A percentile compares a stretch with the other conserved stretches of the same genome.
Conservation (phyloP, 2,113 vertebrate species). For the Orcinus orca region DNA sequence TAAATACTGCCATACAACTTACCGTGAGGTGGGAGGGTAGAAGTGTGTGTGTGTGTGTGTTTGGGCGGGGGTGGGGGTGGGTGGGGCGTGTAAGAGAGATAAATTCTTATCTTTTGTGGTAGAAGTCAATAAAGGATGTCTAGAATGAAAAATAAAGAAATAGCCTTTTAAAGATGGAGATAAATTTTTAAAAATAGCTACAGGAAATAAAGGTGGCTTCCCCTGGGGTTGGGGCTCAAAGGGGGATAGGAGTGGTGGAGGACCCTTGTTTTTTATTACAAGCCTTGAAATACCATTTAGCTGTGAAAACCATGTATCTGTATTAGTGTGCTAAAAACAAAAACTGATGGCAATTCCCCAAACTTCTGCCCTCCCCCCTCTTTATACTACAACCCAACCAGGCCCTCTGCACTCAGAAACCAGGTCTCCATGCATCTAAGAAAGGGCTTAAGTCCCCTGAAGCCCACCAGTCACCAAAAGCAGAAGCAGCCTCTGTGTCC, state of each 20-base stretch:
- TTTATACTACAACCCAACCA: neutral
- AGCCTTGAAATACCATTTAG: neutral
- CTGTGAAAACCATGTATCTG: neutral
- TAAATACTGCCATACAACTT: neutral
- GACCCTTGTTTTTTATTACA: neutral
- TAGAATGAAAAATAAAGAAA: neutral
- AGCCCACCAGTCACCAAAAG: neutral
- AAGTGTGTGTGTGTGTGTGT: accelerated
- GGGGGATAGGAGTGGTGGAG: neutral
- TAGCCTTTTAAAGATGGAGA: neutral
- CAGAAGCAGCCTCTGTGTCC: neutral
- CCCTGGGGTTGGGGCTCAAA: neutral
- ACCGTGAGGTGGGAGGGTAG: neutral
- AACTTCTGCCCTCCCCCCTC: neutral
- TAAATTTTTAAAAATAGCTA: neutral
- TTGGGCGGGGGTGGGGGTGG: accelerated
- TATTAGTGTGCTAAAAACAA: neutral
- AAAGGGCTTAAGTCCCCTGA: neutral
- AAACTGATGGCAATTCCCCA: neutral
- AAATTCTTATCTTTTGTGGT: neutral
- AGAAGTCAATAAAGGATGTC: neutral
- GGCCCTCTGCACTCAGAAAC: neutral
- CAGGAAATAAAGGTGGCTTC: neutral
- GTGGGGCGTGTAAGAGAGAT: neutral
- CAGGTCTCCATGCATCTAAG: neutral